Base-by-base conservation (phyloP, 1,140 invertebrate species). In the Prorops nasuta region DNA sequence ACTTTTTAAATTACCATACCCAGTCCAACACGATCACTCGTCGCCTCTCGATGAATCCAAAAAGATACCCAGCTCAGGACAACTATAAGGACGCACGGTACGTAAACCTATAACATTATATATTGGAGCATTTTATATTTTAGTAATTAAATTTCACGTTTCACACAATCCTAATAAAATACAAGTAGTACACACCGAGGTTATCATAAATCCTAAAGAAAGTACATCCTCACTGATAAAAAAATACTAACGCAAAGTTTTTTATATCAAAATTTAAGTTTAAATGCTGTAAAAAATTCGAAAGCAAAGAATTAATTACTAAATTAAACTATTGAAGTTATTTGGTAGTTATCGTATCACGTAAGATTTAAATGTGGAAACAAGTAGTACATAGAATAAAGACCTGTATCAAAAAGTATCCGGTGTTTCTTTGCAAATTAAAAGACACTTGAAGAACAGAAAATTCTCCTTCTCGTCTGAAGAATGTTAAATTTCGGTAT, bases 21-120 rank as follows among this genome's bases (percentile, higher is more conserved):
- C 48, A 89, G 68, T 16, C 84, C 84, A 9, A 89, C 83, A 45
- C 88, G 74, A 71, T 89, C 87, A 16, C 86, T 86, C 0, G 94
- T 97, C 0, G 94, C 94, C 76, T 98, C 94, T 18, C 94, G 82
- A 78, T 97, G 93, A 59, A 96, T 93, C 92, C 94, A 98, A 71
- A 98, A 98, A 0, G 92, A 94, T 0, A 98, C 94, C 93, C 94
- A 98, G 0, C 92, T 96, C 1, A 98, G 78, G 1, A 96, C 90
- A 1, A 97, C 94, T 50, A 97, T 94, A 39, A 98, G 80, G 40
- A 94, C 92, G 67, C 94, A 97, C 0, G 96, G 95, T 18, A 96
- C 84, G 73, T 96, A 96, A 10, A 95, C 92, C 80, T 91, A 77
- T 32, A 2, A n/a, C n/a, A n/a, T n/a, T n/a, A n/a, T n/a, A n/a